Conservation (phyloP, 2,888 invertebrate genomes). For the Choristoneura rosaceana region DNA sequence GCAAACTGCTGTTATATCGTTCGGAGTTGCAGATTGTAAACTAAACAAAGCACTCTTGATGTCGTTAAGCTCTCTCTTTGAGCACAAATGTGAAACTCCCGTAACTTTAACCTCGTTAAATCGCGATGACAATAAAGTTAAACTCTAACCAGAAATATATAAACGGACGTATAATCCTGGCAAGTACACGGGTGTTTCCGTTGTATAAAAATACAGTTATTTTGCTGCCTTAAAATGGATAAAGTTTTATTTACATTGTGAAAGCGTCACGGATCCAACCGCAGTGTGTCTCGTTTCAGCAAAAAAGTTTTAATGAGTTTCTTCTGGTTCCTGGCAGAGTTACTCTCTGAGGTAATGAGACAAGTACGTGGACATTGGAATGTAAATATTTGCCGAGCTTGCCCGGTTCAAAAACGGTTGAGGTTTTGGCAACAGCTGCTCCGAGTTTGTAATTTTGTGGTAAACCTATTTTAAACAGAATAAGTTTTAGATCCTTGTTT, state of each 20-base stretch:
- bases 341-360: slow-evolving; percentile 43
- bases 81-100: slow-evolving; percentile 15
- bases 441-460: background rate
- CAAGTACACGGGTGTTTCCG: slow-evolving; percentile 22
- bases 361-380: slow-evolving; percentile 41
- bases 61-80: slow-evolving; percentile 7
- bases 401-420: background rate
- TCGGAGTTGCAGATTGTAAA: background rate
- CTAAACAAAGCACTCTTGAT: background rate
- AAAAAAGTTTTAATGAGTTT: slow-evolving; percentile 47
- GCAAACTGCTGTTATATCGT: background rate
- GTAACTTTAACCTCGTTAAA: slow-evolving; percentile 30
- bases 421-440: background rate
- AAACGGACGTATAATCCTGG: slow-evolving; percentile 28
- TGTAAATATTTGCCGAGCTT: slow-evolving; percentile 31
- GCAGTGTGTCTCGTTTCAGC: slow-evolving; percentile 36
- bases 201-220: slow-evolving; percentile 42
- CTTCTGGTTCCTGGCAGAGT: slow-evolving; percentile 37
- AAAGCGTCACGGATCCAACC: slow-evolving; percentile 42
- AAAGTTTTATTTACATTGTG: slow-evolving; percentile 46
- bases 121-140: slow-evolving; percentile 20
- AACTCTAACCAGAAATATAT: slow-evolving; percentile 20
- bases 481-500: background rate
- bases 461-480: background rate
- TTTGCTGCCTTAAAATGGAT: slow-evolving; percentile 44